These are phyloP conservation scores for Halichoeres trimaculatus DNA, from an alignment of 2,113 vertebrate species.

Conservation along the genomic window DNA sequence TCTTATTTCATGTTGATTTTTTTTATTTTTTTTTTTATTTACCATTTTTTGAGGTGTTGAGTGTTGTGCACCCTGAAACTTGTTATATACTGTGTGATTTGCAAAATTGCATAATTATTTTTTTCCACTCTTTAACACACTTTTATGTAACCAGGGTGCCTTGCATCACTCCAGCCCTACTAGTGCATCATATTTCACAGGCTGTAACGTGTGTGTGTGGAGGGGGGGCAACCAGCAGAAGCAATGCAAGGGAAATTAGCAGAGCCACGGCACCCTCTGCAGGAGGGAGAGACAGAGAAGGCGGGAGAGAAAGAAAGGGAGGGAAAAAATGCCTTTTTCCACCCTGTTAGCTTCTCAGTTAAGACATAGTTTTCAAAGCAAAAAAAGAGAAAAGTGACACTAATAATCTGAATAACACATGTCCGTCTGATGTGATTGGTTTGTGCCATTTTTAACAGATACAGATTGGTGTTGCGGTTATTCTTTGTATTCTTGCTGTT, in stretches of 20 bases:
- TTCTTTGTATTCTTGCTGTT: not conserved
- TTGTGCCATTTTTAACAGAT: not conserved
- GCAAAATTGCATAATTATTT: not conserved
- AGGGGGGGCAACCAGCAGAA: not conserved
- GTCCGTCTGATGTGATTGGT: not conserved
- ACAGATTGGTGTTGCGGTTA: not conserved
- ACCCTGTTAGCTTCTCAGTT: too few species aligned
- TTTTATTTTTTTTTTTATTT: not conserved
- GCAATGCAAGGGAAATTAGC: slow-evolving; percentile 25
- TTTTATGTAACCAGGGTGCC: slow-evolving; percentile 17
- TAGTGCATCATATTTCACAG: not conserved
- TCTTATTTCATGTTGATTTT: not conserved
- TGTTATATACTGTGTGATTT: not conserved
- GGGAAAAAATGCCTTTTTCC: too few species aligned
- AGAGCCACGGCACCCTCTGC: slow-evolving; percentile 75
- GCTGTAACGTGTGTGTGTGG: slow-evolving; percentile 1
- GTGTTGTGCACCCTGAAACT: not conserved
- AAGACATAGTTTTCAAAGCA: too few species aligned
- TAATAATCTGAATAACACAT: not conserved
- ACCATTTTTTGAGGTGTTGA: too few species aligned
- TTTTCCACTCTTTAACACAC: not conserved
- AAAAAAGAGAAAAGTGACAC: not conserved
- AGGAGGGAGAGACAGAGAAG: slow-evolving; percentile 42
- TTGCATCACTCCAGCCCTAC: slow-evolving; percentile 42
- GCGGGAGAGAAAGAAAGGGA: not conserved